These are phyloP conservation scores for Plagodis pulveraria DNA, from an alignment of 2,888 invertebrate genomes.

Conservation along the genomic window DNA sequence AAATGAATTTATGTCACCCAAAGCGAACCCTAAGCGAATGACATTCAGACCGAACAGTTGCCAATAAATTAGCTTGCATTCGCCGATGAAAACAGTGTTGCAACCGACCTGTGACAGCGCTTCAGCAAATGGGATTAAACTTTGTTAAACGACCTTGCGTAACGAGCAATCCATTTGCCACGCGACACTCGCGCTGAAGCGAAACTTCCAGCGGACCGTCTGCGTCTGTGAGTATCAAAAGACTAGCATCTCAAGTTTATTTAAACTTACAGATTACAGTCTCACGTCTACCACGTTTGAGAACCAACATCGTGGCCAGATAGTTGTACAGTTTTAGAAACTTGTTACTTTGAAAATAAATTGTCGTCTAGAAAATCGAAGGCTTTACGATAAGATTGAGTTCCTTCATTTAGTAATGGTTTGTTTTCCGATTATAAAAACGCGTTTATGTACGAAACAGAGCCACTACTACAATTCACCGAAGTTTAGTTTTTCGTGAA, in stretches of 20 bases:
- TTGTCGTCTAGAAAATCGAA: too few species aligned
- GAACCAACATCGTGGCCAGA: too few species aligned
- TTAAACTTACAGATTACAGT: constrained; percentile 13
- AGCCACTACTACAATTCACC: too few species aligned
- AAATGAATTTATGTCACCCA: constrained; percentile 7
- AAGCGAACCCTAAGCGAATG: constrained; percentile 4
- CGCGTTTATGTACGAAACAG: too few species aligned
- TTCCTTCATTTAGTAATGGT: too few species aligned
- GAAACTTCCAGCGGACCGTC: constrained; percentile 57
- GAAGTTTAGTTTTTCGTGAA: too few species aligned
- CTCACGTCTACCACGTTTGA: not conserved
- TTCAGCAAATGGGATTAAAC: constrained; percentile 77
- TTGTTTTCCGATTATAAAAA: too few species aligned
- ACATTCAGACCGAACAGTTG: constrained; percentile 28
- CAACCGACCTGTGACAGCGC: constrained; percentile 70
- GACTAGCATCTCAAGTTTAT: constrained; percentile 15
- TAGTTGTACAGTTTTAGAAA: too few species aligned
- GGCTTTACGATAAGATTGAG: too few species aligned
- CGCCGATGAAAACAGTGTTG: constrained; percentile 56
- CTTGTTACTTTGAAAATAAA: too few species aligned
- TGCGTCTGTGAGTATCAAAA: constrained; percentile 22
- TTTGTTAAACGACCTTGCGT: constrained; percentile 80
- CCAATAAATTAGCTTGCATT: constrained; percentile 66
- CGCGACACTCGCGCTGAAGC: constrained; percentile 56
- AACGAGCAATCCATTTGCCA: constrained; percentile 70